Evolutionary conservation across 1,140 invertebrate genomes (phyloP), one percentile per base, ranked within the genome.

Genomic region (Ceratitis capitata): DNA sequence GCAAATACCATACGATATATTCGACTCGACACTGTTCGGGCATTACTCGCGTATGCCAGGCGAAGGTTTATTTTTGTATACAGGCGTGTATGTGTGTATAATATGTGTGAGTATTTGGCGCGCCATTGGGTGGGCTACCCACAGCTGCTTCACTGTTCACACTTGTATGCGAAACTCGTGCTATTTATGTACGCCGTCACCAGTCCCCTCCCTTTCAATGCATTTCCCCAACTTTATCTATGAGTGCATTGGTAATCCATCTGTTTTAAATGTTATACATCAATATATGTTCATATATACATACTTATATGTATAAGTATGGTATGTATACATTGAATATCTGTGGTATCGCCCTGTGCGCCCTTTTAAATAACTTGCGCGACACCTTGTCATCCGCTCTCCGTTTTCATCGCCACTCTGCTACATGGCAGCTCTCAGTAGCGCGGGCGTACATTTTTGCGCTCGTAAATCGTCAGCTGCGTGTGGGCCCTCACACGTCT

Each of bases 391-490:
- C 16, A 53, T 35, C 7, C 29, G 61, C 29, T 19, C 14, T 29
- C 14, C 12, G 26, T 3, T 0, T 29, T 19, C 51, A 53, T 53
- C 51, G 6, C 51, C 9, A 53, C 14, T 19, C 14, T 4, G 14
- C 51, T 12, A 4, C 51, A 47, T 53, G n/a, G 51, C n/a, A 53
- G 9, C 5, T 19, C 6, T 26, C 39, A 19, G 39, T 45, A 45
- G 69, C 39, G 69, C 69, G 69, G 69, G 69, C 39, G 69, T 23
- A 78, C 4, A 78, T 47, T 45, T 78, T 78, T 78, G 69, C 69
- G 39, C 69, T 45, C 69, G 39, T 78, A 78, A 78, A 78, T 78
- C 45, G 69, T 78, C 69, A 78, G 39, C 69, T 78, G 69, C 45
- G 69, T 78, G 69, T 78, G 69, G 69, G 69, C 69, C n/a, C n/a